Evolutionary conservation across 1,140 invertebrate species (phyloP).

Genomic region (Octopus sinensis): DNA sequence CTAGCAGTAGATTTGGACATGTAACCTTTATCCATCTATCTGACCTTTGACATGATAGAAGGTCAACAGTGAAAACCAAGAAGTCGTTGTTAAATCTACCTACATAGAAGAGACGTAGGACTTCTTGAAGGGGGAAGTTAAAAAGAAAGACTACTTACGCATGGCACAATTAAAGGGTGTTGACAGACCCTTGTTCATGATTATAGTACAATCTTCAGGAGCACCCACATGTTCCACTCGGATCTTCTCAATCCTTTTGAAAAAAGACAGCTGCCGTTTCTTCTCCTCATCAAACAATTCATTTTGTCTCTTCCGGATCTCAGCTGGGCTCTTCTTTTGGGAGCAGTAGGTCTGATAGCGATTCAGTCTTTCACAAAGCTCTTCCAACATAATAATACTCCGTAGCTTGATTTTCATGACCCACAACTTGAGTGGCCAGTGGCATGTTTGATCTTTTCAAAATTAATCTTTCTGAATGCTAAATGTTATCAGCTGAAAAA

Average conservation of each 20-base stretch:
- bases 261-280: conserved; percentile 66
- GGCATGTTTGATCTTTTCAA: no score
- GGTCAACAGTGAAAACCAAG: neutral
- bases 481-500: no score
- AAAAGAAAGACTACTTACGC: conserved; percentile 64
- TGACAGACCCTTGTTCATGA: conserved; percentile 90
- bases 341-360: no score
- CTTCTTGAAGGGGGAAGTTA: neutral
- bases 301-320: conserved; percentile 54
- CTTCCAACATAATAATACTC: no score
- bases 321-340: conserved; percentile 6
- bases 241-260: conserved; percentile 89
- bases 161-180: conserved; percentile 88
- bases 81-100: neutral
- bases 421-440: no score
- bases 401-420: no score
- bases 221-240: conserved; percentile 75
- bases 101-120: neutral
- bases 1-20: no score
- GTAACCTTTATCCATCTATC: neutral
- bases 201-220: conserved; percentile 70
- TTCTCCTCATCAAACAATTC: conserved; percentile 79
- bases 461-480: no score
- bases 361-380: no score
- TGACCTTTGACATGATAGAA: neutral